Percentiles rank a stretch among this genome's conserved stretches.
phyloP scores from a whole-genome alignment of 2,888 invertebrate species.

The Amiota minor region DNA sequence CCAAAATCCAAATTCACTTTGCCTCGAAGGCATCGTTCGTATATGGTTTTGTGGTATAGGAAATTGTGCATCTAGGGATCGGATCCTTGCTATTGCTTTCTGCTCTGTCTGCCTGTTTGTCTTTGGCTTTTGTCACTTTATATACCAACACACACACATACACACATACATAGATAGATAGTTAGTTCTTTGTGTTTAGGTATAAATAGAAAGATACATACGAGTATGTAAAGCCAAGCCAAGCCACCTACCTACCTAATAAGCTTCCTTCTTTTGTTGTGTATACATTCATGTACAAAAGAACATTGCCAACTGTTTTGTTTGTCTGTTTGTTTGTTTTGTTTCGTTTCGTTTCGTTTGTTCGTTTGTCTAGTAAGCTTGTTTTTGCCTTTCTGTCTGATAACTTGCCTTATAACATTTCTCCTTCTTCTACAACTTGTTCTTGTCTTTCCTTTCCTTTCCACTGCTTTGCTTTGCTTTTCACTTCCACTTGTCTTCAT shows the following conservation, averaged over 20 bases:
- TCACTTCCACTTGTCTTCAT: neutral
- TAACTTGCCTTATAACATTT: neutral
- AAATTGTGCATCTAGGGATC: conserved; percentile 7
- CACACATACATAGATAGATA: conserved; percentile 28
- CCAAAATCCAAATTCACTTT: conserved; percentile 35
- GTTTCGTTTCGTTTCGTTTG: neutral
- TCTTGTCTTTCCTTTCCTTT: neutral
- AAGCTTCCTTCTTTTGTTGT: conserved; percentile 55
- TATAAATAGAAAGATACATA: conserved; percentile 35
- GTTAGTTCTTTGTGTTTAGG: too few species aligned
- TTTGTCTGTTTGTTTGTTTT: conserved; percentile 35
- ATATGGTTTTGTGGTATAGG: conserved; percentile 3
- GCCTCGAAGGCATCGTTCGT: neutral
- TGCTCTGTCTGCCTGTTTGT: neutral
- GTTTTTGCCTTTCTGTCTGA: neutral
- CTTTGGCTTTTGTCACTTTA: neutral
- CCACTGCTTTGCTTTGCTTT: neutral
- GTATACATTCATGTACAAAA: conserved; percentile 40
- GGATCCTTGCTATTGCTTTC: conserved; percentile 11
- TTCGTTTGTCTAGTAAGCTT: neutral
- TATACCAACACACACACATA: conserved; percentile 25
- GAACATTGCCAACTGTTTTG: conserved; percentile 54
- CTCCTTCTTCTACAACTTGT: neutral
- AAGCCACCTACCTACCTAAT: conserved; percentile 59
- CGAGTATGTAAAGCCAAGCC: conserved; percentile 25